phyloP scores from a whole-genome alignment of 1,140 invertebrate species.

The Physella acuta region DNA sequence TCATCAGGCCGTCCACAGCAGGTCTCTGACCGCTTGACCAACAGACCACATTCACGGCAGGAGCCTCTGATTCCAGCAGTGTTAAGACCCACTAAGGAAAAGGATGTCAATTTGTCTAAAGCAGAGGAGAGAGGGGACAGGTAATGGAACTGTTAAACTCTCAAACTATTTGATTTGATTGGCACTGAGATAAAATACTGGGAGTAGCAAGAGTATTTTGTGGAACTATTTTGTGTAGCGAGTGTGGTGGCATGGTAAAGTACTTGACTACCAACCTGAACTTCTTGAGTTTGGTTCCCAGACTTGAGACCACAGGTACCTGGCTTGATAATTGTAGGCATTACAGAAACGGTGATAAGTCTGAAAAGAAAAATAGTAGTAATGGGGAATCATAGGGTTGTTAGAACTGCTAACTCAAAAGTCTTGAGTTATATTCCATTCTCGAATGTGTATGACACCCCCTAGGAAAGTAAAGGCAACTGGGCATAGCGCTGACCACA shows the following conservation, averaged over 20 bases:
- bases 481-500: too few species aligned
- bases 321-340: background rate
- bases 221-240: too few species aligned
- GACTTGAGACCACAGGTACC: background rate
- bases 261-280: too few species aligned
- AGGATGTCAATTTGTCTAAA: conserved; percentile 67
- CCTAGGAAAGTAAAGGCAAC: too few species aligned
- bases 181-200: too few species aligned
- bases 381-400: too few species aligned
- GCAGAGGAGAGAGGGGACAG: conserved; percentile 67
- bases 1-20: conserved; percentile 31
- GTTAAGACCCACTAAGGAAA: conserved; percentile 67
- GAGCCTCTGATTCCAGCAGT: conserved; percentile 64
- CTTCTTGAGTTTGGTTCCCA: background rate
- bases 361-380: background rate
- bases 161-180: too few species aligned
- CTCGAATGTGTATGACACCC: background rate
- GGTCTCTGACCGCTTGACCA: background rate
- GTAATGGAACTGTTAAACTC: too few species aligned
- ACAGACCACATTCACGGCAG: conserved; percentile 17
- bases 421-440: too few species aligned
- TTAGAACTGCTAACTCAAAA: too few species aligned
- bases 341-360: background rate
- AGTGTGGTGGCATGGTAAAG: too few species aligned
- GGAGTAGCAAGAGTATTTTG: too few species aligned